Conservation (phyloP, 2,888 invertebrate genomes). For the Thysanoteuthis rhombus region DNA sequence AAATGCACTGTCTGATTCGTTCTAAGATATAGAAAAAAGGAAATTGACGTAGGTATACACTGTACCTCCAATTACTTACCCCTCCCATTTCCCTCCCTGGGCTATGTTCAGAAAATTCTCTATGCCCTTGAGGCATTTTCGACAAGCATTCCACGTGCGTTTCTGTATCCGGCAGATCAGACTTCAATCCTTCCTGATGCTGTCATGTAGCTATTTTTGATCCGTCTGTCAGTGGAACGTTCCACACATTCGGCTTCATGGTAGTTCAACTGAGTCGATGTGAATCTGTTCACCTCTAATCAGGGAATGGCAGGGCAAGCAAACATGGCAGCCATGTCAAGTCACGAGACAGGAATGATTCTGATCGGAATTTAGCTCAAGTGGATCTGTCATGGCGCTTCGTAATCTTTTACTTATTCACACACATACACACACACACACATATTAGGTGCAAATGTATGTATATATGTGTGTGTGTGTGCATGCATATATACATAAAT, state of each 20-base stretch:
- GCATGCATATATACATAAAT: no score
- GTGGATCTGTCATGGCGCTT: neutral
- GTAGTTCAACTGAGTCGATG: neutral
- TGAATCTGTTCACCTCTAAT: neutral
- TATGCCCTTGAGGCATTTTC: neutral
- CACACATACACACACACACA: neutral
- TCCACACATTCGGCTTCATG: neutral
- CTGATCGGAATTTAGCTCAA: neutral
- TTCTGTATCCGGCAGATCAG: neutral
- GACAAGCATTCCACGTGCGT: neutral
- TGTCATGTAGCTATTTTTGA: neutral
- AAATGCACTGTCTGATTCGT: no score
- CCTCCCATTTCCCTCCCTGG: no score
- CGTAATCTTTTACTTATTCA: neutral
- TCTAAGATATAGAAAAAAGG: no score
- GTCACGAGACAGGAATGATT: neutral
- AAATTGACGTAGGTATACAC: no score
- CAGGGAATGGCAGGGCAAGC: neutral
- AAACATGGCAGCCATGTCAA: constrained; percentile 12
- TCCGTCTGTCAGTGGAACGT: neutral
- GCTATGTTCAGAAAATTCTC: no score
- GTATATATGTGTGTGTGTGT: neutral
- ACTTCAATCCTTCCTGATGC: neutral
- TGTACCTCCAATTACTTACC: no score
- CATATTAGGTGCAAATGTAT: neutral